These are phyloP conservation scores for Ctenicera cuprea DNA, from an alignment of 2,888 invertebrate genomes.

Conservation along the genomic window DNA sequence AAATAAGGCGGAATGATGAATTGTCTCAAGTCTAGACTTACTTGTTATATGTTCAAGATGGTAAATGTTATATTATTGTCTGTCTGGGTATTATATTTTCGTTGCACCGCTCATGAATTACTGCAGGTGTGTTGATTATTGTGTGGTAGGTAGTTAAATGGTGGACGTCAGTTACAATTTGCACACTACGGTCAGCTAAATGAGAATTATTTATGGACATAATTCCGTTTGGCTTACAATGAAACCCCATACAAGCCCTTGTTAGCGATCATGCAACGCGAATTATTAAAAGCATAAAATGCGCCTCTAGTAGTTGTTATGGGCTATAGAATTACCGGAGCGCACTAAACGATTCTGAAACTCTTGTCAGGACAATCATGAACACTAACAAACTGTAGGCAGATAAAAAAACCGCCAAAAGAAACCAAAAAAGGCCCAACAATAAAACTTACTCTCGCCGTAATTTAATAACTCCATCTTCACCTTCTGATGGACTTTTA, in stretches of 20 bases:
- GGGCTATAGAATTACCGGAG: background rate
- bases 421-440: background rate
- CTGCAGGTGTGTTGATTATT: slow-evolving; percentile 37
- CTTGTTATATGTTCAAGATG: slow-evolving; percentile 39
- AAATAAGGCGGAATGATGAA: slow-evolving; percentile 32
- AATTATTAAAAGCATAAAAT: slow-evolving; percentile 18
- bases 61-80: slow-evolving; percentile 31
- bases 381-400: slow-evolving; percentile 1
- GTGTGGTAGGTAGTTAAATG: slow-evolving; percentile 36
- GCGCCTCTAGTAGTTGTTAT: slow-evolving; percentile 4
- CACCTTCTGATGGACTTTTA: slow-evolving; percentile 20
- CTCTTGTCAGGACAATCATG: background rate
- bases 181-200: slow-evolving; percentile 16
- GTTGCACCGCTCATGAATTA: slow-evolving; percentile 16
- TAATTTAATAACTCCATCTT: slow-evolving; percentile 4
- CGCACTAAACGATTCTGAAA: slow-evolving; percentile 2
- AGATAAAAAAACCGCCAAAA: background rate
- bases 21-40: slow-evolving; percentile 35
- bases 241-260: background rate
- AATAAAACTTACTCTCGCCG: slow-evolving; percentile 10
- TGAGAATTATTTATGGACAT: slow-evolving; percentile 21
- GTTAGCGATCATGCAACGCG: slow-evolving; percentile 12
- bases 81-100: slow-evolving; percentile 28
- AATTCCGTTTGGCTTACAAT: slow-evolving; percentile 10
- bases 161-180: slow-evolving; percentile 30